Base-by-base conservation (phyloP, 2,888 invertebrate species). In the Chrysopilus asiliformis region DNA sequence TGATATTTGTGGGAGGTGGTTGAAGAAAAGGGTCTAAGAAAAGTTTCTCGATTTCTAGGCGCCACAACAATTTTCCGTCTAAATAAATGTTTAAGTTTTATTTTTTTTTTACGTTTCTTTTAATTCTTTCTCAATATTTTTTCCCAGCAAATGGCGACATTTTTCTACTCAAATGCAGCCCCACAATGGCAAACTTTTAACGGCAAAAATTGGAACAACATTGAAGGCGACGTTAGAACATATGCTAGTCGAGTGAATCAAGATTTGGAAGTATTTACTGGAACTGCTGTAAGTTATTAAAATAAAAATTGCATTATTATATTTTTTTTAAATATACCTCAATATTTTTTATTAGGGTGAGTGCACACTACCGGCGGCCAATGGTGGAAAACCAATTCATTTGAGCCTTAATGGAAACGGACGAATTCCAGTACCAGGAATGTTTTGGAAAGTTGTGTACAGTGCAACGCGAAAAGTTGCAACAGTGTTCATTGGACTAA, bases 131-230 rank as follows among this genome's bases (percentile, higher is more conserved):
- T n/a, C n/a, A n/a, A n/a, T n/a, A n/a, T n/a, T n/a, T n/a, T 60
- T 1, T 43, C 58, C 4, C 63, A 66, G 38, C 68, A 70, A 41
- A 50, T 51, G 14, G 53, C 66, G 1, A 71, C 69, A 1, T 71
- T 69, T 47, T 67, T 66, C 49, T 70, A 64, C 40, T 45, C 68
- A 9, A 73, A 73, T 47, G 60, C 58, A 0, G 66, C 66, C 0
- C 70, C 71, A 2, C 72, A 72, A 44, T 73, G 71, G 71, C 66
- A 68, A 38, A 49, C 49, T 3, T 61, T 66, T 43, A 67, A 67
- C 40, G 55, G 48, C 1, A 57, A 60, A 4, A 64, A 65, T 43
- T 66, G 65, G 65, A 49, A 52, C 32, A 34, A 37, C 2, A 37
- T 63, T 9, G 64, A 65, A 41, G 28, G 9, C 1, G 46, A 45